These are phyloP conservation scores for Nothocercus nigrocapillus DNA, from an alignment of 2,113 vertebrate species.

Conservation along the genomic window DNA sequence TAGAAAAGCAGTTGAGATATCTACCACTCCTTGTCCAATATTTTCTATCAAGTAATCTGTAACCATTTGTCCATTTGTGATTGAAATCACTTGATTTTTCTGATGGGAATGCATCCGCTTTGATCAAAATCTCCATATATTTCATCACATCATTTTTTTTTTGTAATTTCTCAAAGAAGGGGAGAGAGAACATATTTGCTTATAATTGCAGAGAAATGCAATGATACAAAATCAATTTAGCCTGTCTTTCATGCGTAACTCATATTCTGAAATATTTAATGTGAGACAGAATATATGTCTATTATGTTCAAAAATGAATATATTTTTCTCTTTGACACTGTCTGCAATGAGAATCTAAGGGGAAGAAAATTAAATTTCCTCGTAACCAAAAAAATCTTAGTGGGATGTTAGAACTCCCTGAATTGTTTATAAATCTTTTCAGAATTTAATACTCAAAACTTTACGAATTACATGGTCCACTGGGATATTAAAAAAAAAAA, in stretches of 20 bases:
- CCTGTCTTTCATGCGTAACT: not conserved
- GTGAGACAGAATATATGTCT: not conserved
- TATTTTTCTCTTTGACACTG: not conserved
- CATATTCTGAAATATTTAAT: not conserved
- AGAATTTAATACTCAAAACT: slow-evolving; percentile 2
- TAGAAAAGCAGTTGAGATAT: not conserved
- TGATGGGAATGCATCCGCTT: not conserved
- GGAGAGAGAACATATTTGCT: not conserved
- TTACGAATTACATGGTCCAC: not conserved
- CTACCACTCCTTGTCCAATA: not conserved
- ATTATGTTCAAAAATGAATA: not conserved
- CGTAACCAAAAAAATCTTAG: not conserved
- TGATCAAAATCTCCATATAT: not conserved
- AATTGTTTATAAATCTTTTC: not conserved
- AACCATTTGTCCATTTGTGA: not conserved
- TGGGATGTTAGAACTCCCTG: not conserved
- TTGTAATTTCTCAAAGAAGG: not conserved
- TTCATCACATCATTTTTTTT: not conserved
- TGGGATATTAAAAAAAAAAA: not conserved
- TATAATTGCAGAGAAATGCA: not conserved
- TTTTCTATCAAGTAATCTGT: not conserved
- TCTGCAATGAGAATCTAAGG: not conserved
- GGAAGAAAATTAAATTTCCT: not conserved
- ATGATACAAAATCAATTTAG: not conserved
- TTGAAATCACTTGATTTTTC: not conserved